These are phyloP conservation scores for Canis aureus DNA, from an alignment of 2,113 vertebrate genomes.

Conservation along the genomic window DNA sequence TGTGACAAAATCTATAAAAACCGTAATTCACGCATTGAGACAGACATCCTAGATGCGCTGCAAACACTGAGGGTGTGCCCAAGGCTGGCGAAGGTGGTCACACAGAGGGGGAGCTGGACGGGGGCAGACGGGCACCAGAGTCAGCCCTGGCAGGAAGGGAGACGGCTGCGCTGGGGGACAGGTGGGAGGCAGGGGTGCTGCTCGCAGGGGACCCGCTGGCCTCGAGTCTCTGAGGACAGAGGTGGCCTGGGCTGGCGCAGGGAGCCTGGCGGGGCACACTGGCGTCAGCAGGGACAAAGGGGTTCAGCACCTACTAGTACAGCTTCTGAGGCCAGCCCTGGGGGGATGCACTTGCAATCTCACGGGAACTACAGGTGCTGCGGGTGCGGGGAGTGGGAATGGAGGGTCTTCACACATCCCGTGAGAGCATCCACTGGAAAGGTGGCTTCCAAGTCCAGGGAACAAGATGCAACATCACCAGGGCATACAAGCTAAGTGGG, in stretches of 20 bases:
- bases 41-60: not conserved
- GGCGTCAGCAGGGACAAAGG: not conserved
- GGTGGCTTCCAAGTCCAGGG: not conserved
- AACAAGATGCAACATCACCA: not conserved
- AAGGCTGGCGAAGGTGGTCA: not conserved
- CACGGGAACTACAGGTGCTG: not conserved
- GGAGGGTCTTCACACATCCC: not conserved
- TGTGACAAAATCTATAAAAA: not conserved
- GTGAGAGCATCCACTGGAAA: not conserved
- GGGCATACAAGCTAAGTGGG: not conserved
- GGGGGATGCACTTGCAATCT: not conserved
- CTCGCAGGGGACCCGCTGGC: too few species aligned
- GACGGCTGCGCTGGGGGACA: not conserved
- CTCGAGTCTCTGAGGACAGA: not conserved
- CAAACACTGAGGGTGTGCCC: not conserved
- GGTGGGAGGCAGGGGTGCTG: not conserved
- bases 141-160: not conserved
- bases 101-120: too few species aligned
- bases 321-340: not conserved
- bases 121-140: not conserved
- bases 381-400: not conserved
- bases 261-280: not conserved
- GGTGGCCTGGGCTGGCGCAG: not conserved
- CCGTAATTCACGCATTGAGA: not conserved
- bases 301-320: not conserved